phyloP scores from a whole-genome alignment of 2,888 invertebrate genomes.

The Ochropleura leucogaster region DNA sequence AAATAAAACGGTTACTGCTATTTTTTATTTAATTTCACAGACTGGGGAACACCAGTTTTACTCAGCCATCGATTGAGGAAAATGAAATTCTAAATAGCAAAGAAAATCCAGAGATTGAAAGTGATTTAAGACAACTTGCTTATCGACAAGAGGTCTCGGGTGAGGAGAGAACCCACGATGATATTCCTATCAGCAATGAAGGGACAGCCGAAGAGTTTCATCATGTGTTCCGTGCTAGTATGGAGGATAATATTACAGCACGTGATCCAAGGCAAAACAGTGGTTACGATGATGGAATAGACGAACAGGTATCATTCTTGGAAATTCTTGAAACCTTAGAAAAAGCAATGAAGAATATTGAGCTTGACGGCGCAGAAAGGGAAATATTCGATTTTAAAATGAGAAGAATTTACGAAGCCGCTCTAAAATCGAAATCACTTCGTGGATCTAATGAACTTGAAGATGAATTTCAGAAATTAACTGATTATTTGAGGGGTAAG shows the following conservation, averaged over 20 bases:
- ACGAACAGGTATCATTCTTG: slow-evolving; percentile 31
- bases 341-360: slow-evolving; percentile 31
- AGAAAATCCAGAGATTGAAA: slow-evolving; percentile 7
- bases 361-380: slow-evolving; percentile 34
- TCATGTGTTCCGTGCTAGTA: neutral
- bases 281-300: slow-evolving; percentile 5
- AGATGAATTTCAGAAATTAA: slow-evolving; percentile 33
- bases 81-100: slow-evolving; percentile 4
- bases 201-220: slow-evolving; percentile 15
- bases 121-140: neutral
- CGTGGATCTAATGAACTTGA: slow-evolving; percentile 25
- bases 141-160: neutral
- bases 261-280: slow-evolving; percentile 1
- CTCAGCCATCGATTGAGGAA: neutral
- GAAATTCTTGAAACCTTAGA: slow-evolving; percentile 43
- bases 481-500: slow-evolving; percentile 33
- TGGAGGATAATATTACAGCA: slow-evolving; percentile 10
- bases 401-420: slow-evolving; percentile 48
- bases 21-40: slow-evolving; percentile 18
- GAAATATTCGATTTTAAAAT: slow-evolving; percentile 46
- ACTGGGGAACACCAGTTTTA: slow-evolving; percentile 36
- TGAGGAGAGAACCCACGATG: slow-evolving; percentile 4
- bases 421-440: slow-evolving; percentile 20
- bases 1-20: neutral
- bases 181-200: slow-evolving; percentile 3